These are phyloP conservation scores for Drosophila meridiana DNA, from an alignment of 2,888 invertebrate genomes.

Conservation along the genomic window DNA sequence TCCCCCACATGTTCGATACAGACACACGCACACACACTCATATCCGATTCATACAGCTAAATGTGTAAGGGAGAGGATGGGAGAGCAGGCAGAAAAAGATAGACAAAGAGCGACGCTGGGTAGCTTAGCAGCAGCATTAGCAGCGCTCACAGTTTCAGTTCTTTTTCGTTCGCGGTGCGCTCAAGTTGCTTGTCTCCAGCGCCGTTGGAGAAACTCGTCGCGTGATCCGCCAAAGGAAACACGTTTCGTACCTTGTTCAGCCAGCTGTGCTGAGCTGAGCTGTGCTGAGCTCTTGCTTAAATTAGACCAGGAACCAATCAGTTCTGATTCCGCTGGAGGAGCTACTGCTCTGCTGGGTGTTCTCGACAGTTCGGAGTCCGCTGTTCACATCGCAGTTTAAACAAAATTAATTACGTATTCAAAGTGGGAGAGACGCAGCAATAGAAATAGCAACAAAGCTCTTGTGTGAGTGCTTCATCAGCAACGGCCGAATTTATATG, in stretches of 20 bases:
- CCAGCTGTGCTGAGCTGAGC: slow-evolving; percentile 26
- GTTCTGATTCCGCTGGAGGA: slow-evolving; percentile 30
- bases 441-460: slow-evolving; percentile 16
- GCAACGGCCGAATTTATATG: slow-evolving; percentile 30
- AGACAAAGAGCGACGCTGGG: slow-evolving; percentile 20
- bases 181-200: slow-evolving; percentile 35
- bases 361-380: slow-evolving; percentile 13
- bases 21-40: slow-evolving; percentile 2
- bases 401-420: slow-evolving; percentile 58
- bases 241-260: slow-evolving; percentile 51
- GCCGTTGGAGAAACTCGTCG: slow-evolving; percentile 25
- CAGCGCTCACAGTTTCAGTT: slow-evolving; percentile 62
- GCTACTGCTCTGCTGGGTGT: slow-evolving; percentile 9
- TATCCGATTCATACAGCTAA: slow-evolving; percentile 6
- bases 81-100: slow-evolving; percentile 7
- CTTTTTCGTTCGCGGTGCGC: slow-evolving; percentile 62
- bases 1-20: slow-evolving; percentile 3
- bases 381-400: slow-evolving; percentile 17
- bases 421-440: slow-evolving; percentile 4
- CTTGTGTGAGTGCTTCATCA: slow-evolving; percentile 1
- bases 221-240: slow-evolving; percentile 48
- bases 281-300: slow-evolving; percentile 35
- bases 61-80: slow-evolving; percentile 14
- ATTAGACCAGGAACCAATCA: slow-evolving; percentile 35
- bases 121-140: slow-evolving; percentile 52